Conservation (phyloP, 2,113 vertebrate species). For the Chaetodon trifascialis region DNA sequence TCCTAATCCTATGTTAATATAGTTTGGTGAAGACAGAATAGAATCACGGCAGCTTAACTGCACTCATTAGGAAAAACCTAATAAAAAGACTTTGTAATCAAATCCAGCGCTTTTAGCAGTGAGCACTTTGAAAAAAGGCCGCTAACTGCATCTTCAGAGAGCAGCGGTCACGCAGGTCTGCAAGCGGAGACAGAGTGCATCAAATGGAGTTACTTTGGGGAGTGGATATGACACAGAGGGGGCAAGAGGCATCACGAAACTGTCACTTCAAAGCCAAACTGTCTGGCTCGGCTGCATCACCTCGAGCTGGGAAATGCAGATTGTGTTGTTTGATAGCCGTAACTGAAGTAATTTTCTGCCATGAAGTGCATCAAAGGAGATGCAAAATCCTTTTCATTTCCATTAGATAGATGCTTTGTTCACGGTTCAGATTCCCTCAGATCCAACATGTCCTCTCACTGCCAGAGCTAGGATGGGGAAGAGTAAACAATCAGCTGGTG, state of each 20-base stretch:
- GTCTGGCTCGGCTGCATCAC: constrained; percentile 34
- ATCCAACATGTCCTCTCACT: constrained; percentile 26
- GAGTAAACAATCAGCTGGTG: constrained; percentile 42
- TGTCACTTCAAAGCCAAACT: constrained; percentile 68
- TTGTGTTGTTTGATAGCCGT: not conserved
- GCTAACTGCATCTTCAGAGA: constrained; percentile 75
- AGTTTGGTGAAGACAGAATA: constrained; percentile 75
- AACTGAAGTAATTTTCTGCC: too few relatives aligned
- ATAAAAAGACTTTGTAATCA: constrained; percentile 82
- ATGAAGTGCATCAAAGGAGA: not conserved
- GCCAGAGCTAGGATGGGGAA: constrained; percentile 6
- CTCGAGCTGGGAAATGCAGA: constrained; percentile 11
- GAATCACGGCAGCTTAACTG: constrained; percentile 71
- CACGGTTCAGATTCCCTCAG: not conserved
- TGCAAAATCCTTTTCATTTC: too few relatives aligned
- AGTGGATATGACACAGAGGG: constrained; percentile 75
- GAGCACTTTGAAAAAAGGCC: constrained; percentile 65
- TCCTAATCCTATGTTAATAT: constrained; percentile 68
- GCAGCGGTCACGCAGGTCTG: constrained; percentile 54
- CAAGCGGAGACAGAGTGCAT: constrained; percentile 68
- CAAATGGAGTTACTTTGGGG: constrained; percentile 79
- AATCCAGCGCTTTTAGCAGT: constrained; percentile 83
- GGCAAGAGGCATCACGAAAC: constrained; percentile 49
- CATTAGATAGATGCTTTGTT: constrained; percentile 28
- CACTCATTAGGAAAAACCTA: constrained; percentile 81